Conservation (phyloP, 2,888 invertebrate genomes). For the Sphaeridia pumilis region DNA sequence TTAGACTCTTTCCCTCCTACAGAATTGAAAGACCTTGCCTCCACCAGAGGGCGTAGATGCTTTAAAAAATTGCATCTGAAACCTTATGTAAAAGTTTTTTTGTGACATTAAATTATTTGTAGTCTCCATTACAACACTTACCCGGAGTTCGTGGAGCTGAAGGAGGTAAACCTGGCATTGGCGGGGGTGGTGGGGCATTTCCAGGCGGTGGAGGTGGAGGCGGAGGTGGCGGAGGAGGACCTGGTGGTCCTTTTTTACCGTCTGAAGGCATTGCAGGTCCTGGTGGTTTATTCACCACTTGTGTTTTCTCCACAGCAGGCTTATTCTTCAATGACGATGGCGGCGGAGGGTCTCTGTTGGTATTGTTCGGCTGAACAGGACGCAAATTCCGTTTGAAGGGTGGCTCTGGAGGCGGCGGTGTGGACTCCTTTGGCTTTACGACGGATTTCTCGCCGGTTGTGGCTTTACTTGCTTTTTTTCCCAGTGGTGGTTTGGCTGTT, state of each 20-base stretch:
- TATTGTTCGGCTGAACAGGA: neutral
- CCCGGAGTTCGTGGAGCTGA: neutral
- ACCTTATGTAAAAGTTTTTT: no score
- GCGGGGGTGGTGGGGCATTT: constrained; percentile 6
- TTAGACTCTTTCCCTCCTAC: no score
- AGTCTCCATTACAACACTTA: neutral
- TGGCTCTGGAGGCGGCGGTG: constrained; percentile 3
- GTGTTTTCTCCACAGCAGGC: neutral
- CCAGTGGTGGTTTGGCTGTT: neutral
- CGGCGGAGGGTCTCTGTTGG: neutral
- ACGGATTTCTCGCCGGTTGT: neutral
- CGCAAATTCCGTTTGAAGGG: neutral
- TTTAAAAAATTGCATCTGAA: no score
- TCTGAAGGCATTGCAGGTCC: neutral
- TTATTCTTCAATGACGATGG: neutral
- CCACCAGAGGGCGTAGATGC: no score
- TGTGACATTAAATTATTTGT: no score
- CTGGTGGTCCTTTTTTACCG: neutral
- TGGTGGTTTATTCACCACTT: neutral
- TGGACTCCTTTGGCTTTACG: constrained; percentile 14
- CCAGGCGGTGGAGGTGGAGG: constrained; percentile 30
- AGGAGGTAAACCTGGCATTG: constrained; percentile 7
- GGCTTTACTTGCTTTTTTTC: neutral
- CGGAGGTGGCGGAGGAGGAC: constrained; percentile 6
- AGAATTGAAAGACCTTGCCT: no score